A percentile compares a stretch with the other conserved stretches of the same genome.
phyloP scores from a whole-genome alignment of 2,888 invertebrate genomes.

The Phengaris alcon region DNA sequence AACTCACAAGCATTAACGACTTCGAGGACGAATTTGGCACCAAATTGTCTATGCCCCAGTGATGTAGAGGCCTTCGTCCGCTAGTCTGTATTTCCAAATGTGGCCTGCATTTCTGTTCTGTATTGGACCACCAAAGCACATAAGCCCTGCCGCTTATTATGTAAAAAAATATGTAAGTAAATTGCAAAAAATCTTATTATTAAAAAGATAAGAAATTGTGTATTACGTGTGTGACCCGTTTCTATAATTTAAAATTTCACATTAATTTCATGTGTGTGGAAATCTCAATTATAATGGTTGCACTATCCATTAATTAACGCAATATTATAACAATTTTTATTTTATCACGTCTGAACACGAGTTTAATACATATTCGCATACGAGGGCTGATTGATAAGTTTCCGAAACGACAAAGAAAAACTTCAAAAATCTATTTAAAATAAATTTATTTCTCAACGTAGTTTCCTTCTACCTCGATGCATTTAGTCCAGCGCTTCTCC shows the following conservation, averaged over 20 bases:
- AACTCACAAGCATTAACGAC: too few relatives aligned
- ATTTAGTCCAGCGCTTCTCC: too few relatives aligned
- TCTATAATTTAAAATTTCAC: conserved; percentile 2
- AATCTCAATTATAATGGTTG: conserved; percentile 4
- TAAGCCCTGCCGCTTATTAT: background rate
- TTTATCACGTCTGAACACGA: conserved; percentile 1
- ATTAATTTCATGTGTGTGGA: background rate
- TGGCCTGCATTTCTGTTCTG: background rate
- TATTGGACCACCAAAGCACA: background rate
- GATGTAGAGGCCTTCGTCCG: background rate
- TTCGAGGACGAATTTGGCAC: too few relatives aligned
- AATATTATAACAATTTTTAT: background rate
- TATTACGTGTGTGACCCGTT: background rate
- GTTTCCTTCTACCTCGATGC: too few relatives aligned
- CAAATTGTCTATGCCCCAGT: too few relatives aligned
- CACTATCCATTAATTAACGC: background rate
- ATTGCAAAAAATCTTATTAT: conserved; percentile 13
- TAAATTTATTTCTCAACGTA: too few relatives aligned
- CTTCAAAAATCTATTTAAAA: too few relatives aligned
- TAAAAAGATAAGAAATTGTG: conserved; percentile 11
- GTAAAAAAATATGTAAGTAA: conserved; percentile 4
- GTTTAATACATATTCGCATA: background rate
- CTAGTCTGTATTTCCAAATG: background rate
- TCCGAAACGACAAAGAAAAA: too few relatives aligned
- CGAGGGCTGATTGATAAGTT: too few relatives aligned